These are phyloP conservation scores for Platorchestia sp. DNA, from an alignment of 1,140 invertebrate species.

Conservation along the genomic window DNA sequence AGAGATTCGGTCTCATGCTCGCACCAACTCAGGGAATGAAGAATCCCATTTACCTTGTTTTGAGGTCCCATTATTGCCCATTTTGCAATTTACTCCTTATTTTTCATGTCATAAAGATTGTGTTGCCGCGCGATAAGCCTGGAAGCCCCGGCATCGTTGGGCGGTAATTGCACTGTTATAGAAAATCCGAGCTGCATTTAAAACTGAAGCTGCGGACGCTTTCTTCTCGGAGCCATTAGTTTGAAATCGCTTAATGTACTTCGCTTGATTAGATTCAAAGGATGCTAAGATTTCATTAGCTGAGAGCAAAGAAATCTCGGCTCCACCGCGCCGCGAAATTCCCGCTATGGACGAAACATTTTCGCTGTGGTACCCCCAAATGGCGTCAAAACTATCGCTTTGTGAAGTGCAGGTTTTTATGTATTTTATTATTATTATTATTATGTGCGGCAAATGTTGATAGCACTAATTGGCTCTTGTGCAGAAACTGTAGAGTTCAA, in stretches of 20 bases:
- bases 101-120: background rate
- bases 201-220: background rate
- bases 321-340: background rate
- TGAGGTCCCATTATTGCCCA: background rate
- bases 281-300: slow-evolving; percentile 8
- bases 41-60: background rate
- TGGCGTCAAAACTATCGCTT: background rate
- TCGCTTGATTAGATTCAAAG: slow-evolving; percentile 8
- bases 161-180: background rate
- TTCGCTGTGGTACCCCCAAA: background rate
- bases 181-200: background rate
- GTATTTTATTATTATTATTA: background rate
- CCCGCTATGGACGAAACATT: background rate
- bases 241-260: slow-evolving; percentile 1
- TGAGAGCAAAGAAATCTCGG: background rate
- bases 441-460: background rate
- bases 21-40: background rate
- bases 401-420: background rate
- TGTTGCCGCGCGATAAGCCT: background rate
- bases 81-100: background rate
- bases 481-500: background rate
- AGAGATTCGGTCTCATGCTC: too few relatives aligned
- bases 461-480: background rate
- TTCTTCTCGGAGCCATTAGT: background rate
- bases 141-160: background rate